These are phyloP conservation scores for Himantopus leucocephalus DNA, from an alignment of 2,113 vertebrate genomes.

Conservation along the genomic window DNA sequence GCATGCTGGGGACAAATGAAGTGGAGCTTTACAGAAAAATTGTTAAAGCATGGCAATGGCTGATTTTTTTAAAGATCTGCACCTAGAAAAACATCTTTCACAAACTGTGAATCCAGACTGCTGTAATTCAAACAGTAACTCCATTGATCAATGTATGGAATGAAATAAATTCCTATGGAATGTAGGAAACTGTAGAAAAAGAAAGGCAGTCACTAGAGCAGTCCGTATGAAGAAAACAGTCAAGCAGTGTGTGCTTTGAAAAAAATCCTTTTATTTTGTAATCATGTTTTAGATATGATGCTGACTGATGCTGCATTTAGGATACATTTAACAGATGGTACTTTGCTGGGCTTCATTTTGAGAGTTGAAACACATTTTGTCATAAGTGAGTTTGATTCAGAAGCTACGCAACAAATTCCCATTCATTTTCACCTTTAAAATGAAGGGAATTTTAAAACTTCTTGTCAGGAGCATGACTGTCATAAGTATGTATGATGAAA, in stretches of 20 bases:
- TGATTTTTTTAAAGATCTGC: not conserved
- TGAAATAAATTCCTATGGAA: slow-evolving; percentile 64
- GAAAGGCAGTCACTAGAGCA: slow-evolving; percentile 32
- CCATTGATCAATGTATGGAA: slow-evolving; percentile 60
- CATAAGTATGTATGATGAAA: not conserved
- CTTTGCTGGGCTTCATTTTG: not conserved
- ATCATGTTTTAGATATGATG: not conserved
- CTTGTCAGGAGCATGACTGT: not conserved
- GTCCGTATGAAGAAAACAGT: slow-evolving; percentile 45
- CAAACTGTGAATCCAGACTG: not conserved
- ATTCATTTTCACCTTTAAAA: not conserved
- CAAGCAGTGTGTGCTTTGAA: slow-evolving; percentile 13
- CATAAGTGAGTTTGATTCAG: not conserved
- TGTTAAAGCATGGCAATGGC: not conserved
- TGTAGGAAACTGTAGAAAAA: slow-evolving; percentile 61
- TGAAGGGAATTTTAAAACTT: not conserved
- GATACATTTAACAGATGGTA: not conserved
- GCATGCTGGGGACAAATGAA: not conserved
- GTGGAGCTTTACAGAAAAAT: not conserved
- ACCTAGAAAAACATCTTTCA: slow-evolving; percentile 37
- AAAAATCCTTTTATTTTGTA: not conserved
- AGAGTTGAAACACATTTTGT: not conserved
- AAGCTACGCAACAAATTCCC: not conserved
- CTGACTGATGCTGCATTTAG: not conserved
- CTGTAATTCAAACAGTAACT: slow-evolving; percentile 64